Base-by-base conservation (phyloP, 2,888 invertebrate genomes). In the Seira ritae region DNA sequence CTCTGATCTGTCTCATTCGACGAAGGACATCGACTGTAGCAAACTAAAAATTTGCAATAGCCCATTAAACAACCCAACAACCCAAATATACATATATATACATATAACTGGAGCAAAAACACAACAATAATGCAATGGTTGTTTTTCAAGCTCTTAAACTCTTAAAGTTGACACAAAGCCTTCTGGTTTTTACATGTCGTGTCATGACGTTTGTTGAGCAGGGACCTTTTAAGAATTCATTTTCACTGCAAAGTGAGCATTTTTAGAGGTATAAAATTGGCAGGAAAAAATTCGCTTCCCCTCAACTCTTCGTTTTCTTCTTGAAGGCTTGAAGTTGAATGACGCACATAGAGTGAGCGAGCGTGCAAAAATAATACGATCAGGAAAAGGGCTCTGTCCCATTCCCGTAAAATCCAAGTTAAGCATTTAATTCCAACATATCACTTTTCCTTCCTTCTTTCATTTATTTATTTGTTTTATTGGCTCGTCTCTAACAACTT, bases 381-480 rank as follows among this genome's bases (percentile, higher is more conserved):
- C 42, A 42, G 6, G 12, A 42, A 42, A 42, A 42, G 42, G 42
- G 42, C n/a, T n/a, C 12, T 42, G 12, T 12, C 42, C 6, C 42
- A 12, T 42, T 42, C 6, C 6, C 42, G 42, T 42, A 42, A 73
- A 73, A 73, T 73, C 73, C 65, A 62, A 37, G 65, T 73, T 73
- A 65, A 73, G 73, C 73, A 24, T 73, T 73, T 73, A 73, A 73
- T 72, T 65, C 73, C 65, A 65, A 6, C 50, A 65, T 65, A 65
- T 31, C 62, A 65, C 22, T 70, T 73, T 37, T 37, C 73, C n/a
- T n/a, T n/a, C n/a, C n/a, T n/a, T n/a, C n/a, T n/a, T n/a, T 31
- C 37, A 20, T 73, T 73, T 60, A 72, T 55, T 72, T 72, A 24
- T 72, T 72, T 55, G 17, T 12, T 46, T 42, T 42, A 42, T 42